Conservation (phyloP, 2,113 vertebrate genomes). For the Corythaeola cristata region DNA sequence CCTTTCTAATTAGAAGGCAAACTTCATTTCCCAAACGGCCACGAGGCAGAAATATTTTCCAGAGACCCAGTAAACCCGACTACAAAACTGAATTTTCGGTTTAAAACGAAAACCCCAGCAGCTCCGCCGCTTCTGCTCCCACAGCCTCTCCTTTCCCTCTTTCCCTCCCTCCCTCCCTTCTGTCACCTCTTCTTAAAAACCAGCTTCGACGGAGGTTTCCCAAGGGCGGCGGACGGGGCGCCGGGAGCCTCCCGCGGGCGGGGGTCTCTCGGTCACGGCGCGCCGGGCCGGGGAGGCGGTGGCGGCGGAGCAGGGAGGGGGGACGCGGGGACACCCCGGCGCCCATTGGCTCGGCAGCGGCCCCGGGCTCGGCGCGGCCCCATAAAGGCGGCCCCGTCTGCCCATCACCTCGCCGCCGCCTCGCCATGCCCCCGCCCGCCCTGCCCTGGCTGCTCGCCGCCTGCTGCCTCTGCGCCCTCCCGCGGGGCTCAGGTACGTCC, state of each 20-base stretch:
- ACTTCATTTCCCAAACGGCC: not conserved
- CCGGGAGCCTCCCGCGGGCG: not conserved
- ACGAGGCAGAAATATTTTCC: not conserved
- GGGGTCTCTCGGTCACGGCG: no score
- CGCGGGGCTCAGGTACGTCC: constrained; percentile 38
- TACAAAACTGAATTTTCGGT: not conserved
- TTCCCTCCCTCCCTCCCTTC: not conserved
- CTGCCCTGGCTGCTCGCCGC: constrained; percentile 39
- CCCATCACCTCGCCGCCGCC: rapidly evolving
- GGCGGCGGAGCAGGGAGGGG: not conserved
- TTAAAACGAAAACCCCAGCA: not conserved
- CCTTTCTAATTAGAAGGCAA: not conserved
- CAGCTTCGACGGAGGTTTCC: not conserved
- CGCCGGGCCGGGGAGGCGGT: not conserved
- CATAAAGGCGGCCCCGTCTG: not conserved
- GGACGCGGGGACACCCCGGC: not conserved
- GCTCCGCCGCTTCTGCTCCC: rapidly evolving
- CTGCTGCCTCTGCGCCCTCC: constrained; percentile 47
- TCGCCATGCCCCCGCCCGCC: not conserved
- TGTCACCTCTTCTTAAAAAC: not conserved
- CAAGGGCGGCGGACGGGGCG: no score
- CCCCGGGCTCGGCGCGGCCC: not conserved
- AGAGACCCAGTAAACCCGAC: not conserved
- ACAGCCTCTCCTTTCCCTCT: not conserved
- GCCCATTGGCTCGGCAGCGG: constrained; percentile 12